These are phyloP conservation scores for Ageneiosus marmoratus DNA, from an alignment of 2,113 vertebrate species.

Conservation along the genomic window DNA sequence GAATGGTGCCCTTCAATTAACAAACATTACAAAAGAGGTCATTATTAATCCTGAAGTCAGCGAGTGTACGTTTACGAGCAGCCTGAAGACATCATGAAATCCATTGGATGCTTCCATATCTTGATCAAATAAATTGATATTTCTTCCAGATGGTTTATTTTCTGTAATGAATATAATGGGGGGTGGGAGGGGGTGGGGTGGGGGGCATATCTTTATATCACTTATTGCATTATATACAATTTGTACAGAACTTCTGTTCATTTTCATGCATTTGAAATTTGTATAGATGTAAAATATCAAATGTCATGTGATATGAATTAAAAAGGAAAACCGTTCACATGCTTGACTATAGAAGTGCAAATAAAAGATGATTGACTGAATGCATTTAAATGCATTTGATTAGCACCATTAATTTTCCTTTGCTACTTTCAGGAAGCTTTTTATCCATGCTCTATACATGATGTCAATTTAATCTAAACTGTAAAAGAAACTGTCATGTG, in stretches of 20 bases:
- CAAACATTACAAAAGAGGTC: neutral
- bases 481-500: no score
- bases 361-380: neutral
- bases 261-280: neutral
- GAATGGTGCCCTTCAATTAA: neutral
- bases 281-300: neutral
- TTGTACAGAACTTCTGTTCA: neutral
- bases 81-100: neutral
- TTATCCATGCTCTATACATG: no score
- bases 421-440: neutral
- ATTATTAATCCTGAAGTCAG: neutral
- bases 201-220: neutral
- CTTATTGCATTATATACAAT: neutral
- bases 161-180: no score
- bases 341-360: neutral
- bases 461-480: neutral
- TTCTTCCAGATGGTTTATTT: no score
- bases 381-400: no score
- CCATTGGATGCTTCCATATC: neutral
- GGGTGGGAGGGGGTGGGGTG: no score
- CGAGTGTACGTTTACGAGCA: neutral
- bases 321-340: neutral
- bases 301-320: no score
- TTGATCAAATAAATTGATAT: neutral
- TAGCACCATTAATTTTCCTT: neutral